Conservation (phyloP, 2,888 invertebrate species). For the Syrista parreyssii region DNA sequence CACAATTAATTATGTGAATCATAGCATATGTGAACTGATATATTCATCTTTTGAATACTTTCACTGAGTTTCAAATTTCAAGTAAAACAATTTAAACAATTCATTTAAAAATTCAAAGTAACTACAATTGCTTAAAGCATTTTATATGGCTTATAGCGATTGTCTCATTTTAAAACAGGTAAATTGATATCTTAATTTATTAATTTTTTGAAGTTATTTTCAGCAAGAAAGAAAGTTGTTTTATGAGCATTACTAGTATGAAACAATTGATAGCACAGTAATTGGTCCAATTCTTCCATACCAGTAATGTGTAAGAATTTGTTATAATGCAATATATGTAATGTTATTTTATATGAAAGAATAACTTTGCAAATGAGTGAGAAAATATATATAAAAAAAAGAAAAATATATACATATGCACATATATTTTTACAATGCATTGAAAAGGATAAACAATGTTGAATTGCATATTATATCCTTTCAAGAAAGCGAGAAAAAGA, state of each 20-base stretch:
- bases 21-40: neutral
- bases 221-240: neutral
- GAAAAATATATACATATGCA: neutral
- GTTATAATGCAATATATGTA: neutral
- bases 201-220: neutral
- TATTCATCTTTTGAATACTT: neutral
- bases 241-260: conserved; percentile 7
- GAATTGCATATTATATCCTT: neutral
- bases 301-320: neutral
- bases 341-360: neutral
- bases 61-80: neutral
- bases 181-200: neutral
- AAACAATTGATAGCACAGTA: conserved; percentile 15
- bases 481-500: neutral
- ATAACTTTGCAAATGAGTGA: neutral
- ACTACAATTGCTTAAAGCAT: neutral
- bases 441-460: neutral
- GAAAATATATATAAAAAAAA: neutral
- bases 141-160: neutral
- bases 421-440: neutral
- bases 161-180: neutral
- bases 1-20: neutral
- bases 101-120: neutral
- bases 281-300: conserved; percentile 21
- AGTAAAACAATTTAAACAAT: neutral